phyloP scores from a whole-genome alignment of 1,140 invertebrate genomes.

The Ceratina calcarata region DNA sequence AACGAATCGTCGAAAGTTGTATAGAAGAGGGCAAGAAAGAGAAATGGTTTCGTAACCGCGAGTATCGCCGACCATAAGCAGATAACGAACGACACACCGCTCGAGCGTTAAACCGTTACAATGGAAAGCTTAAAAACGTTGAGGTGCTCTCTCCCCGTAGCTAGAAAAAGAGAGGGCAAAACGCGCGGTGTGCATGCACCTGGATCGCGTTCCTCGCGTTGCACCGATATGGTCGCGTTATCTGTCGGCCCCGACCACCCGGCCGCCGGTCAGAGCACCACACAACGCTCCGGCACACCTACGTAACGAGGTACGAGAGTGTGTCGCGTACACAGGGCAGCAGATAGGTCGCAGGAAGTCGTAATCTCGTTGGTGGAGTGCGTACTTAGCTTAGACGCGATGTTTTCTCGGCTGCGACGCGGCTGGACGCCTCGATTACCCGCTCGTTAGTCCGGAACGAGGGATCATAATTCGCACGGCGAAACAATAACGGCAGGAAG shows the following conservation, averaged over 20 bases:
- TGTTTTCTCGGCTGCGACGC: constrained; percentile 18
- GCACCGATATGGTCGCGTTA: constrained; percentile 55
- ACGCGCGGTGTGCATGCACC: constrained; percentile 42
- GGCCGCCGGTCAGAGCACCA: constrained; percentile 15
- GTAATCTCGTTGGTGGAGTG: constrained; percentile 47
- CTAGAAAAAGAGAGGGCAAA: not conserved
- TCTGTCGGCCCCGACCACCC: constrained; percentile 47
- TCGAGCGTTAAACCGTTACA: constrained; percentile 39
- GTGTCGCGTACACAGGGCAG: constrained; percentile 15
- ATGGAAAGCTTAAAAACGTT: constrained; percentile 43
- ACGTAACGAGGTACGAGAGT: not conserved
- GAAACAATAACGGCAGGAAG: constrained; percentile 35
- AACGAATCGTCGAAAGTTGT: too few relatives aligned
- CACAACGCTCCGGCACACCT: not conserved
- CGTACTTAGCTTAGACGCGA: constrained; percentile 10
- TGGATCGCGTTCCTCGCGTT: constrained; percentile 51
- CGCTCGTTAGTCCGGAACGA: constrained; percentile 17
- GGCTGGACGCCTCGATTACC: constrained; percentile 31
- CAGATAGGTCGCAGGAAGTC: constrained; percentile 62
- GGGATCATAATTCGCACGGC: constrained; percentile 43
- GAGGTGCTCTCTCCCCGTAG: not conserved
- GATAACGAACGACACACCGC: constrained; percentile 44
- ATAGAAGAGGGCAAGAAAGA: not conserved
- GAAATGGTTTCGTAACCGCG: constrained; percentile 34
- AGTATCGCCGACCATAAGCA: constrained; percentile 35